Percentiles rank a stretch among this genome's conserved stretches.
These are phyloP conservation scores for Ceratosolen solmsi DNA, from an alignment of 1,140 invertebrate genomes.

Conservation along the genomic window DNA sequence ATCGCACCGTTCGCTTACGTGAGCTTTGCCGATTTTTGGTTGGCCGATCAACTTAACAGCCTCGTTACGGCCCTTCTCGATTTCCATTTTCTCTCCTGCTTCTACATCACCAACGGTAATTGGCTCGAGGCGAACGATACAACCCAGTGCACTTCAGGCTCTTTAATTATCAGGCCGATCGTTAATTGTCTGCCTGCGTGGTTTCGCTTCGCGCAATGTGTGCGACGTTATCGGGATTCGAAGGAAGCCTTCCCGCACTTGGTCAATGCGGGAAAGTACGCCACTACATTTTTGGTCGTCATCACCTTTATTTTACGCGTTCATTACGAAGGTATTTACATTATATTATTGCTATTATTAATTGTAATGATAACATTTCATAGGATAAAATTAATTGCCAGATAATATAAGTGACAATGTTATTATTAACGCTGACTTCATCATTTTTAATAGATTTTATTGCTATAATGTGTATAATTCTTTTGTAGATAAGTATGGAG, in stretches of 20 bases:
- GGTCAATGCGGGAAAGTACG: conserved; percentile 98
- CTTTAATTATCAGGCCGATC: conserved; percentile 81
- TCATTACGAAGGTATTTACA: conserved; percentile 76
- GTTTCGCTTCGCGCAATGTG: conserved; percentile 98
- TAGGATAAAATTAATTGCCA: too few relatives aligned
- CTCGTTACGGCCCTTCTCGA: conserved; percentile 92
- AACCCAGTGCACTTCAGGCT: conserved; percentile 78
- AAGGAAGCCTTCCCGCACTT: conserved; percentile 95
- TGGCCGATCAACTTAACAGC: conserved; percentile 98
- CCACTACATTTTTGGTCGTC: conserved; percentile 96
- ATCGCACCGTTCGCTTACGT: conserved; percentile 96
- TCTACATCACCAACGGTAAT: conserved; percentile 83
- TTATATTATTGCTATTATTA: too few relatives aligned
- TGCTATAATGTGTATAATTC: not conserved
- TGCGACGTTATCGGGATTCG: conserved; percentile 93
- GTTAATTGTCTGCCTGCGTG: conserved; percentile 95
- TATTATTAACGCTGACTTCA: too few relatives aligned
- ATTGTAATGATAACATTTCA: too few relatives aligned
- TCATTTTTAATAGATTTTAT: too few relatives aligned
- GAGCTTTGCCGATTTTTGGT: conserved; percentile 99
- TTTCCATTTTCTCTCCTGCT: conserved; percentile 93
- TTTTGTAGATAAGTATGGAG: conserved; percentile 64
- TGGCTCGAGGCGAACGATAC: conserved; percentile 79
- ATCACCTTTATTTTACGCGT: conserved; percentile 86
- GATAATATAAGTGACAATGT: too few relatives aligned